A percentile compares a stretch with the other conserved stretches of the same genome.
Conservation (phyloP, 2,113 vertebrate species). For the Accipiter virgatus region DNA sequence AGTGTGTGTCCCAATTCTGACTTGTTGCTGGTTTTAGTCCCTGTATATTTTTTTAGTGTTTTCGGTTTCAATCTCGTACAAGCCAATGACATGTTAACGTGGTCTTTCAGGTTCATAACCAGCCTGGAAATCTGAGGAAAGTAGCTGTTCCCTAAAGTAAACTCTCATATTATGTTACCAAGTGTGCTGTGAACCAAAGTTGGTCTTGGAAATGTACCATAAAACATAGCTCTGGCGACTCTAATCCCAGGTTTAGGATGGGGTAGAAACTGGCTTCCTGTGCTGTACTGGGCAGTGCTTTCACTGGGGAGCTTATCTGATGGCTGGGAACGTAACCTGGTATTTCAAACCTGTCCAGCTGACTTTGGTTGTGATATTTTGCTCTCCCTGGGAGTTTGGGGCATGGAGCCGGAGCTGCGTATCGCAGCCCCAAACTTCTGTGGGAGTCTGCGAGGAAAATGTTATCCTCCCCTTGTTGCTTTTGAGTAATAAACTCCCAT, state of each 20-base stretch:
- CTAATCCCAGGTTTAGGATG: background rate
- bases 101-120: background rate
- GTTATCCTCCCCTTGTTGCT: background rate
- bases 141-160: background rate
- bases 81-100: background rate
- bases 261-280: conserved; percentile 22
- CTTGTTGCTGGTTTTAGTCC: background rate
- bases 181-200: background rate
- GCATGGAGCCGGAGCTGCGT: background rate
- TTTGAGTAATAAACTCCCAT: conserved; percentile 1
- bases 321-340: background rate
- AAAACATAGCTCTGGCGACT: background rate
- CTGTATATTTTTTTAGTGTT: background rate
- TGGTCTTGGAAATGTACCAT: background rate
- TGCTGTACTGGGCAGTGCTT: background rate
- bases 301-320: background rate
- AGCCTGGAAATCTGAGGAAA: background rate
- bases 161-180: background rate
- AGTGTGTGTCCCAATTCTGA: rapidly evolving
- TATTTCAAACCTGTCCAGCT: background rate
- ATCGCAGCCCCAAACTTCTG: background rate
- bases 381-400: background rate
- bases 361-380: background rate
- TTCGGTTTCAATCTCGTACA: background rate
- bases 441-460: background rate